Evolutionary conservation across 2,888 invertebrate genomes (phyloP).

Genomic region (Keiferia lycopersicella): DNA sequence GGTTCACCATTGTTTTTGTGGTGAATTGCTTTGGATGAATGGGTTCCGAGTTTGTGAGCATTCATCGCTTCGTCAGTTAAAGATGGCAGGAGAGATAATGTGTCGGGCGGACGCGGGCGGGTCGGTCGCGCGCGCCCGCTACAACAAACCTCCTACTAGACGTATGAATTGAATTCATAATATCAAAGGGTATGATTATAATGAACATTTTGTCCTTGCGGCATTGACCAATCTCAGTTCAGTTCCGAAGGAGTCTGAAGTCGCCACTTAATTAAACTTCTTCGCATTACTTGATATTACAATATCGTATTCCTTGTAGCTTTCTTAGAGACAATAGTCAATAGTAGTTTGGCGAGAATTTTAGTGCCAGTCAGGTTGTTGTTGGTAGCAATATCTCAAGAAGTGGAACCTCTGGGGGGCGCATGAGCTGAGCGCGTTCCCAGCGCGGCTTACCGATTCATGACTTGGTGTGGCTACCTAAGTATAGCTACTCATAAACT

Average conservation of each 20-base stretch:
- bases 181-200: constrained; percentile 1
- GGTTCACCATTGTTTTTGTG: constrained; percentile 77
- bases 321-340: constrained; percentile 7
- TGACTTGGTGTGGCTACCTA: constrained; percentile 47
- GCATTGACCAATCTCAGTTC: constrained; percentile 41
- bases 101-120: constrained; percentile 67
- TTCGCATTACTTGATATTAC: constrained; percentile 66
- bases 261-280: constrained; percentile 85
- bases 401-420: constrained; percentile 41
- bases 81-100: constrained; percentile 74
- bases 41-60: constrained; percentile 52
- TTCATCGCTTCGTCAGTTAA: constrained; percentile 66
- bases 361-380: constrained; percentile 46
- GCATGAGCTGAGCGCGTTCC: constrained; percentile 51
- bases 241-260: constrained; percentile 39
- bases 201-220: constrained; percentile 27
- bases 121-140: constrained; percentile 58
- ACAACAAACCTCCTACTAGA: constrained; percentile 71
- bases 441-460: constrained; percentile 62
- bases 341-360: not conserved
- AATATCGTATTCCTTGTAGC: not conserved
- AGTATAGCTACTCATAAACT: not conserved
- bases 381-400: constrained; percentile 62
- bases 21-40: constrained; percentile 75
- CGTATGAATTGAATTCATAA: constrained; percentile 21